Evolutionary conservation across 1,140 invertebrate species (phyloP), one percentile per base, ranked within the genome.

Genomic region (Drosophila sturtevanti): DNA sequence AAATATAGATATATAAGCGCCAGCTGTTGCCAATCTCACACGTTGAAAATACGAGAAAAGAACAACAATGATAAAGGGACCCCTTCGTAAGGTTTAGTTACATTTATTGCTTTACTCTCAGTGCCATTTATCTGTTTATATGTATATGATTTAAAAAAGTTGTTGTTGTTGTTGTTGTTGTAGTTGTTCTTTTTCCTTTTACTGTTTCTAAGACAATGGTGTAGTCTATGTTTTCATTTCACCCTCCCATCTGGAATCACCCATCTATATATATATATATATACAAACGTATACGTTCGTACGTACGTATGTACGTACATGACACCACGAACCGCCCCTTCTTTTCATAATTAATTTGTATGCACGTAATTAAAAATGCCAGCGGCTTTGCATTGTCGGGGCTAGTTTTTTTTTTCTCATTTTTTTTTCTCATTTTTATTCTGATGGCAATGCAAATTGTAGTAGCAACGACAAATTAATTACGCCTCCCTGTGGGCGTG

Each of bases 361-460:
- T 84, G 79, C 75, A 75, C 75, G 80, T 82, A 82, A 82, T 82
- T 82, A 82, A 82, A 81, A 82, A 82, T 82, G 79, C 79, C 79
- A 82, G 63, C 70, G 79, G 80, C 80, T 79, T 48, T 44, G 71
- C 79, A 82, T 79, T 82, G 79, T 84, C 67, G 75, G 64, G 80
- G 71, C 80, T 67, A 75, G 63, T 71, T 63, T 63, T 81, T 74
- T 64, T 27, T 54, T 63, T 34, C 24, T 73, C 10, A 41, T 44
- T 27, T 72, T 51, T 21, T 60, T 14, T 37, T 64, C 48, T 56
- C 34, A 60, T 51, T 70, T 31, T 11, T 73, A 16, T 63, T 55
- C 70, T 41, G 38, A 74, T 73, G 73, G 63, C 73, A 75, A 63
- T 60, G 64, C 62, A 72, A 81, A 81, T 79, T 18, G 41, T 16